Evolutionary conservation across 2,888 invertebrate genomes (phyloP).

Genomic region (Dicycla oo): DNA sequence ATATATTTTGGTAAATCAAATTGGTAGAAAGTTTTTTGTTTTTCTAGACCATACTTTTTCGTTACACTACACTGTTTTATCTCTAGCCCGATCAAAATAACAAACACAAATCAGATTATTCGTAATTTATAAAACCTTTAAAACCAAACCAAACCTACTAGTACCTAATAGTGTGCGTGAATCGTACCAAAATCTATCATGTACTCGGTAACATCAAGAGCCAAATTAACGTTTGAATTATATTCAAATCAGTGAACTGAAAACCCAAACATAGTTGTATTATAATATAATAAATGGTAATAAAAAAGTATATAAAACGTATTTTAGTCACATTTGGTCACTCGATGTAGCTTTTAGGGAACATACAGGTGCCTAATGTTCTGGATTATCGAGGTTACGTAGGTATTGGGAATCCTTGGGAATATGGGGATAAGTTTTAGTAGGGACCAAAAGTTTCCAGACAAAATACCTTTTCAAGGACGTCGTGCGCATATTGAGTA

Average conservation of each 20-base stretch:
- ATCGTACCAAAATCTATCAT: constrained; percentile 28
- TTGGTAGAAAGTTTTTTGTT: too few species aligned
- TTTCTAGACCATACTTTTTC: background rate
- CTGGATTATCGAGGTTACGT: constrained; percentile 39
- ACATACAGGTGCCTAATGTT: constrained; percentile 45
- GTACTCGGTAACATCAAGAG: constrained; percentile 49
- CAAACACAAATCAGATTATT: constrained; percentile 21
- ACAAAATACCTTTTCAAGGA: constrained; percentile 36
- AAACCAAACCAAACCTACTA: constrained; percentile 17
- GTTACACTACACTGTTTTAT: background rate
- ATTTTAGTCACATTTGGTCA: constrained; percentile 43
- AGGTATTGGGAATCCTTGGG: constrained; percentile 11
- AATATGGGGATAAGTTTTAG: constrained; percentile 23
- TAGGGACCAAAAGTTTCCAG: constrained; percentile 33
- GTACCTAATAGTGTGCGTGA: constrained; percentile 31
- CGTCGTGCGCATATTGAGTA: constrained; percentile 5
- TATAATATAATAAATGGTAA: constrained; percentile 26
- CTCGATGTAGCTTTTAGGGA: constrained; percentile 19
- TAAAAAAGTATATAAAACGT: constrained; percentile 47
- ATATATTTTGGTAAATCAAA: background rate
- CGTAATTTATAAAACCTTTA: constrained; percentile 5
- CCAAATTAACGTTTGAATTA: constrained; percentile 59
- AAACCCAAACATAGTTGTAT: constrained; percentile 47
- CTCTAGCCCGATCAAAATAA: constrained; percentile 2
- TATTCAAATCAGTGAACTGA: constrained; percentile 64